Evolutionary conservation across 2,888 invertebrate genomes (phyloP).

Genomic region (Epinotia ramella): DNA sequence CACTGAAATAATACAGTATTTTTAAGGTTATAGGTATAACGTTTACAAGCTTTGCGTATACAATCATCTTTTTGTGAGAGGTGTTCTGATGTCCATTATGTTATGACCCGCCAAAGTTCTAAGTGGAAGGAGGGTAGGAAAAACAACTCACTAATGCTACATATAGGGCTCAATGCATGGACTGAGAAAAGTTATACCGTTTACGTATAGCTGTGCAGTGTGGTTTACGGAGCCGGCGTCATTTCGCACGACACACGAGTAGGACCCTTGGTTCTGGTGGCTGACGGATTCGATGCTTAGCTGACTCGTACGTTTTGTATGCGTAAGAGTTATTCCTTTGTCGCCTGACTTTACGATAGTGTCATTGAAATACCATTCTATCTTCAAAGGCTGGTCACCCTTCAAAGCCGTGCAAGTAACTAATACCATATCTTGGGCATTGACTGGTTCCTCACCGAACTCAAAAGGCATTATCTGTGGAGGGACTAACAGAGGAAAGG

Average conservation of each 20-base stretch:
- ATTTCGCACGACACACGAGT: slow-evolving; percentile 87
- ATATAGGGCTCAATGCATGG: slow-evolving; percentile 50
- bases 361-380: slow-evolving; percentile 89
- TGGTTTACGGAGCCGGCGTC: slow-evolving; percentile 86
- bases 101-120: slow-evolving; percentile 84
- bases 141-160: slow-evolving; percentile 60
- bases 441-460: slow-evolving; percentile 89
- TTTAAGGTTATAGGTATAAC: not conserved
- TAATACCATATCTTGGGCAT: slow-evolving; percentile 90
- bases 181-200: slow-evolving; percentile 81
- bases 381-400: slow-evolving; percentile 88
- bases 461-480: slow-evolving; percentile 92
- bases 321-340: slow-evolving; percentile 69
- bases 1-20: slow-evolving; percentile 75
- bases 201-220: slow-evolving; percentile 87
- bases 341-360: slow-evolving; percentile 72
- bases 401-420: slow-evolving; percentile 89
- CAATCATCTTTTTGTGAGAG: not conserved
- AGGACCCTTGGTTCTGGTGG: slow-evolving; percentile 86
- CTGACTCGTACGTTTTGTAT: slow-evolving; percentile 81
- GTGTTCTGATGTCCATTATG: slow-evolving; percentile 49
- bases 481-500: slow-evolving; percentile 85
- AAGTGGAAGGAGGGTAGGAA: slow-evolving; percentile 52
- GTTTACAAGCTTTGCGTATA: not conserved
- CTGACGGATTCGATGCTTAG: slow-evolving; percentile 86